Evolutionary conservation across 2,797 vertebrate species (phyloP).

Genomic region (Harpagifer antarcticus): DNA sequence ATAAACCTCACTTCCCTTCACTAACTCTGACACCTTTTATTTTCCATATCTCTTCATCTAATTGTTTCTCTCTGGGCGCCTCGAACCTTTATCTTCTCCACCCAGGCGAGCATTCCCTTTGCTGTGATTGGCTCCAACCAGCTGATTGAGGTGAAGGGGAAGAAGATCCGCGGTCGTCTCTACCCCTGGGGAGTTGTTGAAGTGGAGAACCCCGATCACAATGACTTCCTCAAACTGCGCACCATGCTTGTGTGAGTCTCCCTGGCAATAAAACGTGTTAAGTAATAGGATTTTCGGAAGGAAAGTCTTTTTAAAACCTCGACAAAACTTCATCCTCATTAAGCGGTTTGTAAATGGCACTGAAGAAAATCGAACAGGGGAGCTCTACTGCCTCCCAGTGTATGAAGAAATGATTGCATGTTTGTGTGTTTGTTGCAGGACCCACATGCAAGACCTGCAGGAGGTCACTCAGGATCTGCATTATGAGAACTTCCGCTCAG

Average conservation of each 20-base stretch:
- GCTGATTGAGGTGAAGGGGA: slow-evolving; percentile 94
- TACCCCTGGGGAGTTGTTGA: slow-evolving; percentile 92
- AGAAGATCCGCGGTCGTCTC: slow-evolving; percentile 91
- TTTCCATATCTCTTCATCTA: slow-evolving; percentile 9
- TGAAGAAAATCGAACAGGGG: not conserved
- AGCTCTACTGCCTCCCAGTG: slow-evolving; percentile 69
- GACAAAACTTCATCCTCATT: slow-evolving; percentile 5
- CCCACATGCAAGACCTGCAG: slow-evolving; percentile 94
- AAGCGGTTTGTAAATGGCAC: not conserved
- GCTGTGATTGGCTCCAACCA: slow-evolving; percentile 93
- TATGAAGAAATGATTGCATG: slow-evolving; percentile 24
- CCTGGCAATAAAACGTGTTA: slow-evolving; percentile 27
- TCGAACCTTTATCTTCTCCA: slow-evolving; percentile 41
- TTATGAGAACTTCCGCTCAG: slow-evolving; percentile 94
- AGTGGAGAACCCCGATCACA: slow-evolving; percentile 95
- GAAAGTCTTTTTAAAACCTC: slow-evolving; percentile 18
- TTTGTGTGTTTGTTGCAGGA: slow-evolving; percentile 79
- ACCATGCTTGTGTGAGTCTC: slow-evolving; percentile 91
- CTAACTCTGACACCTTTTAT: slow-evolving; percentile 21
- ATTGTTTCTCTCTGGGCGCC: slow-evolving; percentile 3
- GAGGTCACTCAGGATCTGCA: slow-evolving; percentile 93
- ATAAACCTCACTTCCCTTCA: slow-evolving; percentile 11
- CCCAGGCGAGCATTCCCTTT: slow-evolving; percentile 90
- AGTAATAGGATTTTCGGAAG: slow-evolving; percentile 6
- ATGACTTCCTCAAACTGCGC: slow-evolving; percentile 93